These are phyloP conservation scores for Entosphenus tridentatus DNA, from an alignment of 2,113 vertebrate species.

Conservation along the genomic window DNA sequence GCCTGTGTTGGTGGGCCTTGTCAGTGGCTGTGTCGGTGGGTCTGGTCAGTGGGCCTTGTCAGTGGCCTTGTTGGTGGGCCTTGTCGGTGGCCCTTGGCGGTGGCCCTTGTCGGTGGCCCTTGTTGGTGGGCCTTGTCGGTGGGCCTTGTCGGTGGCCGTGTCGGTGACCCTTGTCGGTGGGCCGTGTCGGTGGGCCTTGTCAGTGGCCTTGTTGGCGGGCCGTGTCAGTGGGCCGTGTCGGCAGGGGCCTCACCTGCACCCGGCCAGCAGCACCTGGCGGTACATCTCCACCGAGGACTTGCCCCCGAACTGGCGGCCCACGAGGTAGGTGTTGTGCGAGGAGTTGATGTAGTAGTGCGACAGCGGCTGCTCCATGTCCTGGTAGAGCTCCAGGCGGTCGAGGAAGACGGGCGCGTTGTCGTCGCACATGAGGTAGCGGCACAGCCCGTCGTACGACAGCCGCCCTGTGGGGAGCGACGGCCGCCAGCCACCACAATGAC, in stretches of 20 bases:
- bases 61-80: no score
- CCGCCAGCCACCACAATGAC: not conserved
- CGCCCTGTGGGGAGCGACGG: conserved; percentile 24
- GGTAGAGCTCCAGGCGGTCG: conserved; percentile 75
- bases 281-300: conserved; percentile 98
- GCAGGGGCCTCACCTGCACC: conserved; percentile 49
- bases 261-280: conserved; percentile 73
- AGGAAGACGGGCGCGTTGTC: conserved; percentile 92
- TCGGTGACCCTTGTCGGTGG: no score
- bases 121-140: no score
- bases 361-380: conserved; percentile 90
- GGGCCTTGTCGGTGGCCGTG: no score
- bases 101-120: no score
- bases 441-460: conserved; percentile 95
- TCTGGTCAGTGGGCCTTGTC: no score
- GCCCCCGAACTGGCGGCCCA: conserved; percentile 80
- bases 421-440: conserved; percentile 90
- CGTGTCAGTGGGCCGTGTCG: not conserved
- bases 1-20: no score
- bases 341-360: conserved; percentile 96
- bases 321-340: conserved; percentile 91
- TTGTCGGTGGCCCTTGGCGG: no score
- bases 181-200: no score
- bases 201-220: not conserved
- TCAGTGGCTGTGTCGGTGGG: no score